Base-by-base conservation (phyloP, 2,888 invertebrate genomes). In the Drosophila maculinotata region DNA sequence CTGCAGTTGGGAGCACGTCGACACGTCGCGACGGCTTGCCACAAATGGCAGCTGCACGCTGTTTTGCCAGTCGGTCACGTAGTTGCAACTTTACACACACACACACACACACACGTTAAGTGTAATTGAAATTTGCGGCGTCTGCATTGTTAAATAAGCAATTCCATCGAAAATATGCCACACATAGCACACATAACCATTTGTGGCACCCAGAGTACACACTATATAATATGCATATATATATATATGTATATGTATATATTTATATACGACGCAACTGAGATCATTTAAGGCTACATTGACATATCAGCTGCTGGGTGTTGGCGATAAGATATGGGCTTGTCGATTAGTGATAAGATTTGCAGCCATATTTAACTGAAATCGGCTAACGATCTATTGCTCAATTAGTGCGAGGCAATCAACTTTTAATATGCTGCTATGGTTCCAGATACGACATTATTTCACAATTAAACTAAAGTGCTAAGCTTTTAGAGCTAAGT, bases 101-200 rank as follows among this genome's bases (percentile, higher is more conserved):
- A n/a, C 36, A 12, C 38, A 28, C 12, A 20, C 9, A 23, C 8
- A 12, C 25, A 3, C 8, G 8, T 35, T 9, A 48, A 63, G 48
- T 59, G 63, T 47, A 47, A 64, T 64, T 63, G 39, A 51, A 62
- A 63, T 38, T 26, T 59, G 48, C 48, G 48, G 25, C 36, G 63
- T 38, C 48, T 63, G 25, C 48, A 38, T 47, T 62, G 28, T 47
- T 30, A 38, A 58, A 10, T 28, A 44, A 62, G 58, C 62, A 59
- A 62, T 62, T 36, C 23, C 36, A 62, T 7, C 3, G 12, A 20
- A 23, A 58, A 28, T 45, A 42, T 15, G 15, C 58, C 42, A 36
- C 62, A 60, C 12, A 44, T 15, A 44, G n/a, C 10, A 20, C 25
- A 28, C 9, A 20, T 20, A 20, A 20, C 20, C 20, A 20, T 20